Base-by-base conservation (phyloP, 2,113 vertebrate genomes). In the Okapia johnstoni region DNA sequence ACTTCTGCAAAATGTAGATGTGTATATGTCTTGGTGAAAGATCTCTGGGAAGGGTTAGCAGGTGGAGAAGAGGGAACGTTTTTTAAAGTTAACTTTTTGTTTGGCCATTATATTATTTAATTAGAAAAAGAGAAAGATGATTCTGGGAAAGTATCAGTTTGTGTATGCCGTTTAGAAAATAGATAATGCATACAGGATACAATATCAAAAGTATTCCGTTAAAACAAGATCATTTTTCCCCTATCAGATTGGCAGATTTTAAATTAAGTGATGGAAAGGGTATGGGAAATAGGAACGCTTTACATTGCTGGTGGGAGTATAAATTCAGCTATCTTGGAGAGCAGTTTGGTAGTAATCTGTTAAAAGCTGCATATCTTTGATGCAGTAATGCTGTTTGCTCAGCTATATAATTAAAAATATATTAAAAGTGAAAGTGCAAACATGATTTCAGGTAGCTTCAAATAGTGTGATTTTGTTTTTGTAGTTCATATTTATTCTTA, bases 31-130 rank as follows among this genome's bases (percentile, higher is more conserved):
- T 91, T 76, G 70, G 36, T 84, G 33, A 87, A 89, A 19, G 8
- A 55, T 96, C 17, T 15, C 48, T 87, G 48, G 57, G 48, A 87
- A 89, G 52, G 57, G 7, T 60, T n/a, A 55, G 46, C n/a, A 70
- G 52, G 54, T 96, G 25, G 43, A 33, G 3, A 30, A 61, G 40
- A 48, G 76, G 61, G n/a, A 48, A 3, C 16, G 25, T 84, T 85
- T 87, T 88, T 61, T 88, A 48, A 93, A 93, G 36, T 76, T 90
- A 84, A 84, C 36, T 43, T 92, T 95, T 81, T 61, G n/a, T 92
- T 94, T 89, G 57, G 10, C n/a, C 23, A 61, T 94, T 97, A 94
- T 80, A n/a, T 66, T 97, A 46, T 89, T 97, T 93, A 84, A 55
- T 96, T 86, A 95, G 76, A 88, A 92, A 96, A 63, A 76, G 40